Base-by-base conservation (phyloP, 2,797 vertebrate species). In the Garrulus glandarius region DNA sequence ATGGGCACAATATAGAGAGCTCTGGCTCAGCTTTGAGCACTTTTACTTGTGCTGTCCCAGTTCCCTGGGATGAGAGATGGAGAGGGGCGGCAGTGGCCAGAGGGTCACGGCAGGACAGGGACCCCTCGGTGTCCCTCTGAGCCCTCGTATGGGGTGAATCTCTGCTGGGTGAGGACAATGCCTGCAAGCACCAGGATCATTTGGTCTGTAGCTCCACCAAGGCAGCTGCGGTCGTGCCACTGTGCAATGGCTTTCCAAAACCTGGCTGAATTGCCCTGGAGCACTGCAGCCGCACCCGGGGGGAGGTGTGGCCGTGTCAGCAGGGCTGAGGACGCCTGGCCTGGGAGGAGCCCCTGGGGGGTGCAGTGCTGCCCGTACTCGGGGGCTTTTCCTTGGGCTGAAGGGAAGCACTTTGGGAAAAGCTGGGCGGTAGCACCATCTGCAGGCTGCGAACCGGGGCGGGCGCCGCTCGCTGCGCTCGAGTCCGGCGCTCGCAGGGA, bases 341-440 rank as follows among this genome's bases (percentile, higher is more conserved):
- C 3, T 2, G 59, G 37, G 18, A 17, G 43, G 43, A 64, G 39
- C 30, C 75, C 50, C 41, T 36, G 3, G 13, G 2, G 9, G 37
- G 18, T 21, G 67, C 22, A 0, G 56, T 4, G 67, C 65, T 5
- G 78, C 15, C 53, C 0, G 63, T 5, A 1, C 77, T 2, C 77
- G 44, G 53, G n/a, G 84, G 87, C 13, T 41, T 44, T 57, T 64
- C 50, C 74, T 41, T 2, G 59, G 68, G 50, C 76, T 32, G 63
- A 61, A 79, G 59, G 70, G 67, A 68, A 77, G 20, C n/a, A 11
- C 5, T 69, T 87, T 17, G 69, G 84, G 97, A 98, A 98, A 98
- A 98, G 96, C 98, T 98, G 98, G 99, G 97, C 98, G 97, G 98
- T 97, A 99, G 99, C 99, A 98, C 99, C 99, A 99, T 99, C 99